phyloP scores from a whole-genome alignment of 2,113 vertebrate genomes.

The Entosphenus tridentatus region DNA sequence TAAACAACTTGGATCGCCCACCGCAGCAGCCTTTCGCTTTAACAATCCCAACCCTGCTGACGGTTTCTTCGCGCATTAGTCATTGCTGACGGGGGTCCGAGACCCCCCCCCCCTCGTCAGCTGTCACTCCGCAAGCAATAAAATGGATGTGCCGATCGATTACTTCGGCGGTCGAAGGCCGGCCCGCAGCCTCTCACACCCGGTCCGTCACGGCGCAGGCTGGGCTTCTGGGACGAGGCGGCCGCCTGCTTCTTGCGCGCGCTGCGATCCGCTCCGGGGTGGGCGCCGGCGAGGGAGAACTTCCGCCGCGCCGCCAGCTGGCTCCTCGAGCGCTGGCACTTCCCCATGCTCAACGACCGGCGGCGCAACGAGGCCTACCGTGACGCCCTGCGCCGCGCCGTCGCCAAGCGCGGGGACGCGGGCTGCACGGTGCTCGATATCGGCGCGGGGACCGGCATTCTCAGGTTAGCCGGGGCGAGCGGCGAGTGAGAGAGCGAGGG shows the following conservation, averaged over 20 bases:
- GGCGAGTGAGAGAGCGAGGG: too few species aligned
- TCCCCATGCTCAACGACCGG: constrained; percentile 86
- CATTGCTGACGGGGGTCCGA: too few species aligned
- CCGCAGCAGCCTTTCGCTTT: too few species aligned
- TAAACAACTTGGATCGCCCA: too few species aligned
- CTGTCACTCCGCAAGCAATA: too few species aligned
- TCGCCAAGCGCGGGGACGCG: constrained; percentile 17
- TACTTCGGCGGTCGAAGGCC: too few species aligned
- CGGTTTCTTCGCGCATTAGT: too few species aligned
- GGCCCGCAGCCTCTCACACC: too few species aligned
- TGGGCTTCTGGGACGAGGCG: constrained; percentile 90
- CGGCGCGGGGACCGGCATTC: constrained; percentile 78
- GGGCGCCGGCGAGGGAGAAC: constrained; percentile 69
- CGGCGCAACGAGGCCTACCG: constrained; percentile 58
- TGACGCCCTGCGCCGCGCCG: constrained; percentile 50
- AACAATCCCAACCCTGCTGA: too few species aligned
- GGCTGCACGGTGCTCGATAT: constrained; percentile 72
- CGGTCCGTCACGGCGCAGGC: constrained; percentile 21
- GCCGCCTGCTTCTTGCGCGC: constrained; percentile 86
- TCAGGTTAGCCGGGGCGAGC: constrained; percentile 31
- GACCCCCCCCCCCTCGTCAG: too few species aligned
- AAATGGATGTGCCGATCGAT: too few species aligned
- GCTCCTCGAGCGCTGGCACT: constrained; percentile 96
- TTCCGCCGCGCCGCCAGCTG: constrained; percentile 91
- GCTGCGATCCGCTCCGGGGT: constrained; percentile 64